phyloP scores from a whole-genome alignment of 2,113 vertebrate species.

The Nanger granti region DNA sequence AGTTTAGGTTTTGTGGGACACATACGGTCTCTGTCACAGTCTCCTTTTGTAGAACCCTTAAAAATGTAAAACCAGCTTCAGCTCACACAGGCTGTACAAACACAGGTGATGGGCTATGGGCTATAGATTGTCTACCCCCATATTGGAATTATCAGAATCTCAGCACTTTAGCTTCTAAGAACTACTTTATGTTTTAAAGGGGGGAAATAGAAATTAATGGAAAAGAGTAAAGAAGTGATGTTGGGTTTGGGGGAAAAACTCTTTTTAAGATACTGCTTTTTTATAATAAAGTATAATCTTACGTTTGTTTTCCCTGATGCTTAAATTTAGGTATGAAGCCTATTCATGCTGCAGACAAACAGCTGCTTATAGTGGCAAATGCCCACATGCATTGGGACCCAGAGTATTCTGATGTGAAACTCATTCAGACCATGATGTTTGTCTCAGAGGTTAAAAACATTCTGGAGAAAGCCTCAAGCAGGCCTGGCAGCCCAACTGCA shows the following conservation, averaged over 20 bases:
- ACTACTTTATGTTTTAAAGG: not conserved
- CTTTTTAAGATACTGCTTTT: not conserved
- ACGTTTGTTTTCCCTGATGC: constrained; percentile 14
- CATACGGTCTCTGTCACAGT: not conserved
- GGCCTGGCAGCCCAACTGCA: constrained; percentile 82
- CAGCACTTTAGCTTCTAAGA: not conserved
- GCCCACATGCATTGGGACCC: constrained; percentile 99
- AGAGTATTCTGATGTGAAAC: constrained; percentile 96
- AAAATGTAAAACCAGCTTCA: not conserved
- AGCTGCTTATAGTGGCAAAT: constrained; percentile 94
- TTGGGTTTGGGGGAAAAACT: not conserved
- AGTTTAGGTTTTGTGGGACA: not conserved
- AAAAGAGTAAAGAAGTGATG: not conserved
- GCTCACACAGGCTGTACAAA: not conserved
- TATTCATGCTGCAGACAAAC: constrained; percentile 84
- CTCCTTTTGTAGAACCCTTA: not conserved
- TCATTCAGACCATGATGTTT: constrained; percentile 99
- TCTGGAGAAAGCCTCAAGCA: constrained; percentile 89
- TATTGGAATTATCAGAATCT: constrained; percentile 20
- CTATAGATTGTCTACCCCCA: not conserved
- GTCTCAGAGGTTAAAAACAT: constrained; percentile 98
- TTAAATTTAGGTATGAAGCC: constrained; percentile 85
- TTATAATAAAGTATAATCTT: constrained; percentile 33
- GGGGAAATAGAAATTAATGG: not conserved
- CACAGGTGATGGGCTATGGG: not conserved